phyloP scores from a whole-genome alignment of 1,140 invertebrate genomes.

The Teleogryllus occipitalis region DNA sequence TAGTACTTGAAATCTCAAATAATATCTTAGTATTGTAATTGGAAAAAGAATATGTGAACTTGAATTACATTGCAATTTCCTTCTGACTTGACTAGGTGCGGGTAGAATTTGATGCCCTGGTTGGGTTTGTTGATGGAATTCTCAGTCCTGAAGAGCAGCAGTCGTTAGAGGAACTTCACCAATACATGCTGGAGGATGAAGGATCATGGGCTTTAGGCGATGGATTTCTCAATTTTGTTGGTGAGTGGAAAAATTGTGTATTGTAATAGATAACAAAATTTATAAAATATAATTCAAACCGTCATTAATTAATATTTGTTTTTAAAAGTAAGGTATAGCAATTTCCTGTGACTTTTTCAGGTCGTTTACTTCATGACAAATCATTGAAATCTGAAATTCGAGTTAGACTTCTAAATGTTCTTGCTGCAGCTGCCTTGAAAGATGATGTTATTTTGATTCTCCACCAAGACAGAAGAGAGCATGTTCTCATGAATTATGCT shows the following conservation, averaged over 20 bases:
- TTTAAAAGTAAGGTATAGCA: no score
- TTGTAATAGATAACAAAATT: no score
- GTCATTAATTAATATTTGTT: no score
- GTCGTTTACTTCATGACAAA: conserved; percentile 56
- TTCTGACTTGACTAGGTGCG: conserved; percentile 39
- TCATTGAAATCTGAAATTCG: conserved; percentile 47
- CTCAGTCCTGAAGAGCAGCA: conserved; percentile 58
- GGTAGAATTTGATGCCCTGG: conserved; percentile 54
- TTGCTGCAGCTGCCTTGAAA: conserved; percentile 68
- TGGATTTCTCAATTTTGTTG: conserved; percentile 74
- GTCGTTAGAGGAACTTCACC: conserved; percentile 68
- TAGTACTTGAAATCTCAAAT: no score
- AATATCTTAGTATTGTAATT: conserved; percentile 16
- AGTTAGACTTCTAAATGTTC: conserved; percentile 55
- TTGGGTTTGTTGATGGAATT: conserved; percentile 51
- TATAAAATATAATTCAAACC: no score
- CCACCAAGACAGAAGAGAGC: conserved; percentile 82
- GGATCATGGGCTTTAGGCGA: conserved; percentile 87
- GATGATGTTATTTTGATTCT: conserved; percentile 84
- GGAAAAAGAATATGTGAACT: neutral
- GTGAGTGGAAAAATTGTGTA: conserved; percentile 37
- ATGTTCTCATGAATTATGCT: conserved; percentile 83
- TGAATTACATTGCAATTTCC: neutral
- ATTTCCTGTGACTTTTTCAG: conserved; percentile 33
- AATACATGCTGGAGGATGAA: conserved; percentile 79